Percentiles rank a stretch among this genome's conserved stretches.
These are phyloP conservation scores for Malurus elegans DNA, from an alignment of 2,113 vertebrate species.

Conservation along the genomic window DNA sequence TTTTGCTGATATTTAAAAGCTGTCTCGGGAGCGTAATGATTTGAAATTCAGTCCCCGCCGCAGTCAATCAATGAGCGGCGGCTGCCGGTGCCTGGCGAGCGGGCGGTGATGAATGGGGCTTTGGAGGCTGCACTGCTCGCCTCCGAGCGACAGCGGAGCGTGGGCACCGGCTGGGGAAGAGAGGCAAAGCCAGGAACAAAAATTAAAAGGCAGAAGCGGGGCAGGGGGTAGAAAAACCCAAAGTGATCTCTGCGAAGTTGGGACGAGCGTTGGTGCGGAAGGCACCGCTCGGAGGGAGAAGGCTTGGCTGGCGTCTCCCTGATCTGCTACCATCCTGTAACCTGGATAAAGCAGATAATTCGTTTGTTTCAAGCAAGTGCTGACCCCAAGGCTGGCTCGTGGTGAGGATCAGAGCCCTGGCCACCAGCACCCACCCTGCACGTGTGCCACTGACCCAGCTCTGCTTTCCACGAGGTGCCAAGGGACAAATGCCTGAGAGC, in stretches of 20 bases:
- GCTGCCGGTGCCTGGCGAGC: not conserved
- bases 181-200: not conserved
- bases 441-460: not conserved
- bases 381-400: not conserved
- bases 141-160: not conserved
- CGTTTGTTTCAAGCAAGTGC: not conserved
- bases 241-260: not conserved
- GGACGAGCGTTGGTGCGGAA: not conserved
- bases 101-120: constrained; percentile 39
- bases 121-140: not conserved
- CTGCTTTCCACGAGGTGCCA: not conserved
- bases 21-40: not conserved
- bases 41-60: constrained; percentile 6
- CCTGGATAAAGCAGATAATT: not conserved
- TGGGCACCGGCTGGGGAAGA: not conserved
- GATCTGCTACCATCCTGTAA: not conserved
- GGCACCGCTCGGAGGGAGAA: not conserved
- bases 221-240: not conserved
- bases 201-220: not conserved
- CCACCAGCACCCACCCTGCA: not conserved
- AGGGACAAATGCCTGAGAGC: rapidly evolving
- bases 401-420: not conserved
- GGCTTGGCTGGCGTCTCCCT: not conserved
- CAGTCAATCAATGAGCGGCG: constrained; percentile 30
- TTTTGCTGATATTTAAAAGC: constrained; percentile 19